phyloP scores from a whole-genome alignment of 2,113 vertebrate species.

The Saccopteryx leptura region DNA sequence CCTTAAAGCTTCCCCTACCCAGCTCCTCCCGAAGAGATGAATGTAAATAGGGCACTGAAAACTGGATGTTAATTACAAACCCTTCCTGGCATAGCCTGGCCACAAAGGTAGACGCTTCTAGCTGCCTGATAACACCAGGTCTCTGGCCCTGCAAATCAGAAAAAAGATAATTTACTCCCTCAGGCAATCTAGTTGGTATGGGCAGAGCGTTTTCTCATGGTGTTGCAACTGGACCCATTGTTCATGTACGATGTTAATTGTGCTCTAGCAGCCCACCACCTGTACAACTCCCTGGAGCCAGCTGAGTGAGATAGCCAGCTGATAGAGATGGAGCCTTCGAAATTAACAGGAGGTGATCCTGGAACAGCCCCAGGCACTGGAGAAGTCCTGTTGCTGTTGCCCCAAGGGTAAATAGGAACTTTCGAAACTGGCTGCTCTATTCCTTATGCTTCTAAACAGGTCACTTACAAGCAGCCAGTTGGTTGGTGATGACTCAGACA shows the following conservation, averaged over 20 bases:
- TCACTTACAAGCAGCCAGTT: background rate
- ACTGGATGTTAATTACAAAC: slow-evolving; percentile 59
- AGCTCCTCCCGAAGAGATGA: background rate
- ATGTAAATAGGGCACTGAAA: background rate
- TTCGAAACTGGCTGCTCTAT: background rate
- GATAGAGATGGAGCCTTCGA: slow-evolving; percentile 7
- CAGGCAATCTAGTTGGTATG: background rate
- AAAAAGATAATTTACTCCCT: background rate
- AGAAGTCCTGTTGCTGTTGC: background rate
- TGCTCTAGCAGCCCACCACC: background rate
- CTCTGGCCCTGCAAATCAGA: slow-evolving; percentile 27
- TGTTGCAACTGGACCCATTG: background rate
- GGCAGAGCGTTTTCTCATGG: background rate
- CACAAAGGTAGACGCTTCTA: slow-evolving; percentile 29
- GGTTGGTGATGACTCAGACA: background rate
- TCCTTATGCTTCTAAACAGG: background rate
- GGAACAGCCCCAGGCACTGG: background rate
- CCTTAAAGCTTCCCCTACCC: slow-evolving; percentile 2
- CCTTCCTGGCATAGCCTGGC: background rate
- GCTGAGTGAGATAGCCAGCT: background rate
- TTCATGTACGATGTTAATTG: slow-evolving; percentile 15
- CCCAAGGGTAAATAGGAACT: background rate
- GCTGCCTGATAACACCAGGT: slow-evolving; percentile 27
- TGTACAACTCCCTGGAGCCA: background rate
- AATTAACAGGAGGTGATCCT: background rate